Conservation (phyloP, 1,140 invertebrate genomes). For the Formica exsecta region DNA sequence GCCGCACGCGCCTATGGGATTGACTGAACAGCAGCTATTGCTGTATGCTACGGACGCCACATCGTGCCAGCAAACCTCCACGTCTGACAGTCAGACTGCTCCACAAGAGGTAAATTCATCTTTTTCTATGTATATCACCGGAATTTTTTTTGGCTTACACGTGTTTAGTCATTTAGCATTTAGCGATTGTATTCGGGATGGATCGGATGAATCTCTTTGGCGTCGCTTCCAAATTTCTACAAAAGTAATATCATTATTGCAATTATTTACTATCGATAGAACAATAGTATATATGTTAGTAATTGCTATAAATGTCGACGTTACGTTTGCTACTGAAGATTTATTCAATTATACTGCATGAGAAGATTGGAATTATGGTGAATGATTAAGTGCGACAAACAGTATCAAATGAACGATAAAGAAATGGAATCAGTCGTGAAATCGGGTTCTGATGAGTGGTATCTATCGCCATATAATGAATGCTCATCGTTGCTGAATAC, state of each 20-base stretch:
- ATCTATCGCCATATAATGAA: neutral
- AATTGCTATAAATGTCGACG: neutral
- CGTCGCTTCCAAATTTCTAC: neutral
- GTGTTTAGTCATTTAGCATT: neutral
- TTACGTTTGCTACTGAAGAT: constrained; percentile 7
- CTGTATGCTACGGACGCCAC: constrained; percentile 81
- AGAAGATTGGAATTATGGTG: neutral
- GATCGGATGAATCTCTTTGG: neutral
- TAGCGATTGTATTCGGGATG: neutral
- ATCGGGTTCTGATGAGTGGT: neutral
- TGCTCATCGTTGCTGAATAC: neutral
- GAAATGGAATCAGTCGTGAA: neutral
- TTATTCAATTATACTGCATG: constrained; percentile 1
- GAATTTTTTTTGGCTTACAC: neutral
- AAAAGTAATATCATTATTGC: neutral
- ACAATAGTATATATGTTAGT: neutral
- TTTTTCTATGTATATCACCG: neutral
- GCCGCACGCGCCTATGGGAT: constrained; percentile 80
- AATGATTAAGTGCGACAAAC: neutral
- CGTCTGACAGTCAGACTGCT: constrained; percentile 77
- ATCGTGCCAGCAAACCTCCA: constrained; percentile 77
- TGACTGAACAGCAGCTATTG: constrained; percentile 83
- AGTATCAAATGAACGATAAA: neutral
- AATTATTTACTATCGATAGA: neutral
- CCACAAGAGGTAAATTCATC: constrained; percentile 80